These are phyloP conservation scores for Virgularia gustaviana DNA, from an alignment of 92 coral and sea anemone genomes.

Conservation along the genomic window DNA sequence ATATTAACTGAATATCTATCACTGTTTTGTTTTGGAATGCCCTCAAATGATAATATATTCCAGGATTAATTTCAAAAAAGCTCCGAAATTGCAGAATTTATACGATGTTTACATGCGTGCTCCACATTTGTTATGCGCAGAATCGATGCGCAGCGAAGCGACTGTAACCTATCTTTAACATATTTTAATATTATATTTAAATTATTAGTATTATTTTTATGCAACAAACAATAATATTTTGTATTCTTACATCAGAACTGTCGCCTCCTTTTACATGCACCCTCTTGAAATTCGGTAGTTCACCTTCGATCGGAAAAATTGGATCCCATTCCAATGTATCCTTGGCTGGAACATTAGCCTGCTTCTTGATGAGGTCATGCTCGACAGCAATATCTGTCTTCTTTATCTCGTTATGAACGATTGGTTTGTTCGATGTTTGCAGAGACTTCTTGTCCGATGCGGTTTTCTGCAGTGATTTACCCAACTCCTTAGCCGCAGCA, in stretches of 20 bases:
- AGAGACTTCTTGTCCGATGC: constrained; percentile 16
- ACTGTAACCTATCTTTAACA: no score
- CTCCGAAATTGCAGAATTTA: no score
- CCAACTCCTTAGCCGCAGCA: no score
- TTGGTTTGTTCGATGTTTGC: neutral
- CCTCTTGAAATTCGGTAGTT: neutral
- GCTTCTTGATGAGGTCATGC: neutral
- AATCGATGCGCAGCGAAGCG: no score
- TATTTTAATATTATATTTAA: no score
- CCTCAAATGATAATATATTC: no score
- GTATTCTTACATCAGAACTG: neutral
- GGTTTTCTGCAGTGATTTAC: no score
- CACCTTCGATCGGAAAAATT: constrained; percentile 3
- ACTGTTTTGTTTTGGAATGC: no score
- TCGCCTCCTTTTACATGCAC: constrained; percentile 5
- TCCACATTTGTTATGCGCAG: no score
- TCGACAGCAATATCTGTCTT: neutral
- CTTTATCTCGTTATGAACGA: neutral
- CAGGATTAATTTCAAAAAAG: no score
- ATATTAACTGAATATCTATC: no score
- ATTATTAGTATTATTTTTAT: neutral
- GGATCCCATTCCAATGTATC: constrained; percentile 9
- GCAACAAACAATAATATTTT: neutral
- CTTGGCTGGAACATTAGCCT: neutral
- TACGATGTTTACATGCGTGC: no score